These are phyloP conservation scores for Neotoma lepida DNA, from an alignment of 2,113 vertebrate species.

Conservation along the genomic window DNA sequence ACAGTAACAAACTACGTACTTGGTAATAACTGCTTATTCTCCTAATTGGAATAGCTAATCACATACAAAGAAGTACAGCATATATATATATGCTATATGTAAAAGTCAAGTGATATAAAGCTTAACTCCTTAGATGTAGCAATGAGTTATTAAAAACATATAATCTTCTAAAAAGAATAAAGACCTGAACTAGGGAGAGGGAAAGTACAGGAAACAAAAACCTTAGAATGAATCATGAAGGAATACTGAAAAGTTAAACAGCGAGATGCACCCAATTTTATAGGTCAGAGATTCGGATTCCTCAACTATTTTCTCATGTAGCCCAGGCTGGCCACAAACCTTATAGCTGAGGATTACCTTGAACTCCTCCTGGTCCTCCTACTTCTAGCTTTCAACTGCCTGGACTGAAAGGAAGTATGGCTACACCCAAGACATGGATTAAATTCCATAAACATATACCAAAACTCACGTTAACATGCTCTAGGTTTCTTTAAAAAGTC, in stretches of 20 bases:
- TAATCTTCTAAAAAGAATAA: background rate
- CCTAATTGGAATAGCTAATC: background rate
- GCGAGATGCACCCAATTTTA: background rate
- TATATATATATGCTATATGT: background rate
- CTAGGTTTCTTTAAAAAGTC: background rate
- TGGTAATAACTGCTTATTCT: background rate
- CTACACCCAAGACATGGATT: background rate
- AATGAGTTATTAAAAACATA: background rate
- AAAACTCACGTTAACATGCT: background rate
- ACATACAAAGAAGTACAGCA: background rate
- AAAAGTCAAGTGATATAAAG: background rate
- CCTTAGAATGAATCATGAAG: background rate
- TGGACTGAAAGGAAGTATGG: background rate
- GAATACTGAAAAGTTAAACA: background rate
- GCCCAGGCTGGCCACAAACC: background rate
- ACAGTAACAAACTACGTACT: too few relatives aligned
- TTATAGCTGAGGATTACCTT: background rate
- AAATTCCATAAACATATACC: slow-evolving; percentile 28
- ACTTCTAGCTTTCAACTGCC: background rate
- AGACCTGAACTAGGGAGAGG: background rate
- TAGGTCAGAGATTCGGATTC: slow-evolving; percentile 39
- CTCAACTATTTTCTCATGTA: slow-evolving; percentile 9
- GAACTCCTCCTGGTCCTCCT: background rate
- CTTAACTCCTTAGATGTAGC: too few relatives aligned
- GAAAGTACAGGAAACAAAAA: background rate